Evolutionary conservation across 2,888 invertebrate species (phyloP).

Genomic region (Andrena dorsata): DNA sequence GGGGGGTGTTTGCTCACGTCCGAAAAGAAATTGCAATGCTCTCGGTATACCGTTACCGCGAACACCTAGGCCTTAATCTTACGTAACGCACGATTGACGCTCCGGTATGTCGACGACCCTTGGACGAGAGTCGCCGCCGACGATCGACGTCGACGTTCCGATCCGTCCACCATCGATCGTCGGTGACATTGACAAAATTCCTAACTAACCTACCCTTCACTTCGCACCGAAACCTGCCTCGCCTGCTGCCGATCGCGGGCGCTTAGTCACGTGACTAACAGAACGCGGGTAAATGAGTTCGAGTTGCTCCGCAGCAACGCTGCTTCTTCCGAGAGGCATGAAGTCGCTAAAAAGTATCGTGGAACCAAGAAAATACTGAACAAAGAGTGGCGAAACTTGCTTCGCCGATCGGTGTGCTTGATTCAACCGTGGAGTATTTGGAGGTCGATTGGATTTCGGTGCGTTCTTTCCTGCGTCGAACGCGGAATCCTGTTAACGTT

Average conservation of each 20-base stretch:
- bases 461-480: not conserved
- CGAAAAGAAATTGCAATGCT: constrained; percentile 31
- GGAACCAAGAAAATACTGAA: constrained; percentile 16
- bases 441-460: constrained; percentile 12
- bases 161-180: constrained; percentile 41
- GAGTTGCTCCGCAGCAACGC: not conserved
- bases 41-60: constrained; percentile 22
- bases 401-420: constrained; percentile 14
- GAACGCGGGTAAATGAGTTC: constrained; percentile 6
- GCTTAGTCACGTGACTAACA: not conserved
- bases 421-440: not conserved
- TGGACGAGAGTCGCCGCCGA: constrained; percentile 18
- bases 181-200: constrained; percentile 54
- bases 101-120: constrained; percentile 28
- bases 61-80: constrained; percentile 64
- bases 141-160: constrained; percentile 14
- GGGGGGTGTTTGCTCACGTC: not conserved
- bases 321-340: no score
- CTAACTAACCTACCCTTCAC: constrained; percentile 66
- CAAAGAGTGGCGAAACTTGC: constrained; percentile 5
- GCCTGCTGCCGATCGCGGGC: constrained; percentile 22
- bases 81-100: constrained; percentile 21
- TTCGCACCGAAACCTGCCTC: constrained; percentile 46
- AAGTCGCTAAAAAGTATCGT: not conserved
- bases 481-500: constrained; percentile 3